A percentile compares a stretch with the other conserved stretches of the same genome.
phyloP scores from a whole-genome alignment of 2,888 invertebrate genomes.

The Unio pictorum region DNA sequence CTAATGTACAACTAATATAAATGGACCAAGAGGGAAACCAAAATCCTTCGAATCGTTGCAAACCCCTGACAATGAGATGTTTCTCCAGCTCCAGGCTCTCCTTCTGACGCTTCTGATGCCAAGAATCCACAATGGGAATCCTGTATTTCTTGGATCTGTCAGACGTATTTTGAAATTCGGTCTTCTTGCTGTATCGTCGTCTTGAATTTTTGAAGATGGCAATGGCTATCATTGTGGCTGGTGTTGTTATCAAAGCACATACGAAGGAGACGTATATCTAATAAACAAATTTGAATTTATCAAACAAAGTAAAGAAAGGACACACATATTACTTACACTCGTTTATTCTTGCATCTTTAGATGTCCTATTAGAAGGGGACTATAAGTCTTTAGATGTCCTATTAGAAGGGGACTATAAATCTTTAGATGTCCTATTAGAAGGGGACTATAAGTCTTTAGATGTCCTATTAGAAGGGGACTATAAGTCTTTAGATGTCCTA shows the following conservation, averaged over 20 bases:
- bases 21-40: slow-evolving; percentile 25
- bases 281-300: neutral
- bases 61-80: slow-evolving; percentile 34
- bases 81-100: slow-evolving; percentile 41
- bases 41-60: slow-evolving; percentile 21
- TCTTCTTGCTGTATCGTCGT: slow-evolving; percentile 14
- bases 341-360: no score
- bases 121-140: slow-evolving; percentile 33
- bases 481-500: no score
- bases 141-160: slow-evolving; percentile 23
- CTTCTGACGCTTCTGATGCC: slow-evolving; percentile 33
- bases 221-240: slow-evolving; percentile 31
- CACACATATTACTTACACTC: no score
- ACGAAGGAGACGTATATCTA: slow-evolving; percentile 41
- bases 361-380: no score
- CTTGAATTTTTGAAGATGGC: slow-evolving; percentile 43
- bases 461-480: no score
- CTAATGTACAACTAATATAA: slow-evolving; percentile 43
- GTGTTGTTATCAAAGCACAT: slow-evolving; percentile 42
- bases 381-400: no score
- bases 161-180: slow-evolving; percentile 13
- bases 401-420: no score
- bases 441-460: no score
- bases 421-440: no score
- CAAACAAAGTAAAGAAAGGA: neutral